phyloP scores from a whole-genome alignment of 2,888 invertebrate species.

The Hyalella azteca region DNA sequence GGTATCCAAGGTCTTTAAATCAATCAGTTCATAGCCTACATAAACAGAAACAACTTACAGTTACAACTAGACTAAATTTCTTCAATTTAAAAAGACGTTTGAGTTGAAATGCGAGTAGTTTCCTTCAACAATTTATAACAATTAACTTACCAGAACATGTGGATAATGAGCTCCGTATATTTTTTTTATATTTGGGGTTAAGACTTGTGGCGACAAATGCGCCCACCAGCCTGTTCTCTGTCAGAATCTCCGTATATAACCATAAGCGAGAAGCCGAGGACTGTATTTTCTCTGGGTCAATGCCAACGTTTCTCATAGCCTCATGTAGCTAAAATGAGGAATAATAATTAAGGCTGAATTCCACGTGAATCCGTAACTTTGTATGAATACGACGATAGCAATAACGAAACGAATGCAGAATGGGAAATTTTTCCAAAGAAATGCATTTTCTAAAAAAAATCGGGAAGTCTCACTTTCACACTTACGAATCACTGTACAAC shows the following conservation, averaged over 20 bases:
- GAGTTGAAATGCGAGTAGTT: no score
- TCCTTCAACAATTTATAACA: no score
- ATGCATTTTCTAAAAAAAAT: background rate
- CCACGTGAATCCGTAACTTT: background rate
- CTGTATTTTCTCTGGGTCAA: background rate
- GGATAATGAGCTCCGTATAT: background rate
- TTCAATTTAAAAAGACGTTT: no score
- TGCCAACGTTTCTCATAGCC: background rate
- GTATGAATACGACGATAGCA: background rate
- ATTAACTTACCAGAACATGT: background rate
- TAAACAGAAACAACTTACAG: no score
- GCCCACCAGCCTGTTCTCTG: background rate
- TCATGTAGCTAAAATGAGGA: background rate
- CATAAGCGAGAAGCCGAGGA: background rate
- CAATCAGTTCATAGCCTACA: no score
- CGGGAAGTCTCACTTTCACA: no score
- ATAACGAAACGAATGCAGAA: background rate
- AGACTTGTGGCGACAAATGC: background rate
- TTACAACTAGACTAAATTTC: no score
- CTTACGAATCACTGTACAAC: no score
- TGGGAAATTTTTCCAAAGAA: background rate
- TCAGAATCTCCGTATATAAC: background rate
- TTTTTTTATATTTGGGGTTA: background rate
- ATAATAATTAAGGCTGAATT: slow-evolving; percentile 8
- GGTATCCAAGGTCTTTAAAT: no score